These are phyloP conservation scores for Caenorhabditis sinica DNA, from an alignment of 2,888 invertebrate species.

Conservation along the genomic window DNA sequence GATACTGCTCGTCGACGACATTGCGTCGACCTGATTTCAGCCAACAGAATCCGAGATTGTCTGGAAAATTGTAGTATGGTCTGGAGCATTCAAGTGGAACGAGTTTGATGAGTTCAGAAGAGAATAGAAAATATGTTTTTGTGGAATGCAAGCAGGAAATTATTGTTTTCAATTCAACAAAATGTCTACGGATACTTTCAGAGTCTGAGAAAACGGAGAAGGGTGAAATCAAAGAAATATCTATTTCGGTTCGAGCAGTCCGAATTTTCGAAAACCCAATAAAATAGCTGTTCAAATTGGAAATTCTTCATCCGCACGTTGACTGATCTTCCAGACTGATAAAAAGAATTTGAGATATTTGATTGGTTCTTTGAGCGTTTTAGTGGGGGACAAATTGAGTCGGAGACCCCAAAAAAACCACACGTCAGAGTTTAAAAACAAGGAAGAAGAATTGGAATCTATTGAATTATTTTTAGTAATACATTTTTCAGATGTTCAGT, in stretches of 20 bases:
- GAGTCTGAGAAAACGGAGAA: not conserved
- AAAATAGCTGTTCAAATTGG: not conserved
- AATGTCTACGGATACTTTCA: not conserved
- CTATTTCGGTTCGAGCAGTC: conserved; percentile 1
- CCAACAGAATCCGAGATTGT: conserved; percentile 27
- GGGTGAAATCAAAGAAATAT: not conserved
- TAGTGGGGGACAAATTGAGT: not conserved
- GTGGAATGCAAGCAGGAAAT: conserved; percentile 5
- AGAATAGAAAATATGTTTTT: conserved; percentile 10
- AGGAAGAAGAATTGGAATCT: not conserved
- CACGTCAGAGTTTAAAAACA: not conserved
- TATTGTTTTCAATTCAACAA: conserved; percentile 5
- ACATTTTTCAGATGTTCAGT: not conserved
- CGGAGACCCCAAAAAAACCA: not conserved
- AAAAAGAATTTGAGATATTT: not conserved
- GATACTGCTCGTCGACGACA: conserved; percentile 75
- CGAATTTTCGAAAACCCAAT: not conserved
- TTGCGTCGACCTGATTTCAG: conserved; percentile 49
- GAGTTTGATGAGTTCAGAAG: conserved; percentile 12
- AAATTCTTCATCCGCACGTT: conserved; percentile 18
- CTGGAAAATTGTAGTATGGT: conserved; percentile 24
- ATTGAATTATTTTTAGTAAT: not conserved
- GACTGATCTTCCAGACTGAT: conserved; percentile 10
- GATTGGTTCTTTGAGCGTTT: not conserved
- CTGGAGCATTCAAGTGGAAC: not conserved